These are phyloP conservation scores for Numenius phaeopus DNA, from an alignment of 2,797 vertebrate species.

Conservation along the genomic window DNA sequence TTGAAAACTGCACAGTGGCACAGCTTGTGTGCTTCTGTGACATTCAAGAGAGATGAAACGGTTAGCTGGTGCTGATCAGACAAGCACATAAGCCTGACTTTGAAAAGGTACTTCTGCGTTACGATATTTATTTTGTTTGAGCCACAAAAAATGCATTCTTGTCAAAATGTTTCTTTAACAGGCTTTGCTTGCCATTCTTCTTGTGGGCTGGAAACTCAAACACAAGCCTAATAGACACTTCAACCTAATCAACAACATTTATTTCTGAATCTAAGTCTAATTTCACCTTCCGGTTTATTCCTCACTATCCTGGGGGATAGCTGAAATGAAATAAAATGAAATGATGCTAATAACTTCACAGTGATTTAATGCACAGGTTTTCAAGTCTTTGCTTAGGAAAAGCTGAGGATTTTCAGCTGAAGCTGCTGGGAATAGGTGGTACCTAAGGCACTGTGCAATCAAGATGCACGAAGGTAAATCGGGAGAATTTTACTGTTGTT, in stretches of 20 bases:
- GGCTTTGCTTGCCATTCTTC: constrained; percentile 11
- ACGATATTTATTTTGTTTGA: constrained; percentile 52
- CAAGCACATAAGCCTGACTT: constrained; percentile 47
- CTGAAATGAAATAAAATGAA: constrained; percentile 2
- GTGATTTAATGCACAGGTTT: background rate
- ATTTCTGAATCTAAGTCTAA: background rate
- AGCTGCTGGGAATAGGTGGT: background rate
- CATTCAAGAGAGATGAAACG: constrained; percentile 34
- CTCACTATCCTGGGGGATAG: background rate
- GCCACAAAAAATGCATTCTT: constrained; percentile 32
- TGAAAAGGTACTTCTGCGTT: constrained; percentile 35
- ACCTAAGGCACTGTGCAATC: background rate
- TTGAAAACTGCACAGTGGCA: background rate
- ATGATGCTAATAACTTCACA: background rate
- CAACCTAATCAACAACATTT: background rate
- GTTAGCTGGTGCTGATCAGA: constrained; percentile 39
- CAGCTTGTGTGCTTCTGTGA: constrained; percentile 4
- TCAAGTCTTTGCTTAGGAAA: background rate
- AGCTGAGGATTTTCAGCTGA: background rate
- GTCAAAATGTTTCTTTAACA: constrained; percentile 62
- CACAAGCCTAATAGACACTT: constrained; percentile 36
- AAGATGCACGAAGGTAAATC: background rate
- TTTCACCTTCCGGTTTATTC: background rate
- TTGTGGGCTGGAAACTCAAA: constrained; percentile 19
- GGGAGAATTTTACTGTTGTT: background rate